Evolutionary conservation across 2,113 vertebrate genomes (phyloP).

Genomic region (Oncorhynchus tshawytscha): DNA sequence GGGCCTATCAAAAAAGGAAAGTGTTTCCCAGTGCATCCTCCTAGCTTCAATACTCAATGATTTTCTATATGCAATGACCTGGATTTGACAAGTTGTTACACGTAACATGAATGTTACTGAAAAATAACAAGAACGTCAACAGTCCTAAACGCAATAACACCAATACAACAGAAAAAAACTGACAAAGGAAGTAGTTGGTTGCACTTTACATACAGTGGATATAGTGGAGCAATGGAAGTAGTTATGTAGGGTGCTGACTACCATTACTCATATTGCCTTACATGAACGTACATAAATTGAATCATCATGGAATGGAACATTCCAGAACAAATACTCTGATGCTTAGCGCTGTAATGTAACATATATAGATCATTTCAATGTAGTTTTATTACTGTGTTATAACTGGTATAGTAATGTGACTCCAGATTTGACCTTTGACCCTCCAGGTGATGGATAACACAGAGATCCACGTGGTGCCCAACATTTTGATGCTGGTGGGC

Average conservation of each 20-base stretch:
- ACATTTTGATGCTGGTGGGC: slow-evolving; percentile 77
- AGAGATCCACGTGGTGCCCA: slow-evolving; percentile 75
- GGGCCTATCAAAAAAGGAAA: not conserved
- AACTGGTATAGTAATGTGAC: not conserved
- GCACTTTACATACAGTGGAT: too few relatives aligned
- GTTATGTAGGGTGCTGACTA: too few relatives aligned
- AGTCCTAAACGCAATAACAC: too few relatives aligned
- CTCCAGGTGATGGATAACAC: slow-evolving; percentile 80
- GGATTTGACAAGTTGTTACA: too few relatives aligned
- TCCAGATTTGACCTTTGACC: not conserved
- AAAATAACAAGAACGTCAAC: too few relatives aligned
- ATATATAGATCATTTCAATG: not conserved
- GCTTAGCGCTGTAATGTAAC: not conserved
- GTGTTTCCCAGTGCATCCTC: slow-evolving; percentile 16
- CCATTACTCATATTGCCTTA: too few relatives aligned
- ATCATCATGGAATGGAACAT: not conserved
- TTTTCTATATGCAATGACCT: too few relatives aligned
- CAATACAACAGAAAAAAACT: too few relatives aligned
- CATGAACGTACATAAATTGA: not conserved
- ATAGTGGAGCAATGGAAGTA: too few relatives aligned
- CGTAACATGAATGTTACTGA: too few relatives aligned
- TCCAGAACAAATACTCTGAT: not conserved
- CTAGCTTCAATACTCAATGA: too few relatives aligned
- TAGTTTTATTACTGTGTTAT: not conserved
- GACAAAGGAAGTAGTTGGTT: too few relatives aligned